Conservation (phyloP, 2,113 vertebrate genomes). For the Apaloderma vittatum region DNA sequence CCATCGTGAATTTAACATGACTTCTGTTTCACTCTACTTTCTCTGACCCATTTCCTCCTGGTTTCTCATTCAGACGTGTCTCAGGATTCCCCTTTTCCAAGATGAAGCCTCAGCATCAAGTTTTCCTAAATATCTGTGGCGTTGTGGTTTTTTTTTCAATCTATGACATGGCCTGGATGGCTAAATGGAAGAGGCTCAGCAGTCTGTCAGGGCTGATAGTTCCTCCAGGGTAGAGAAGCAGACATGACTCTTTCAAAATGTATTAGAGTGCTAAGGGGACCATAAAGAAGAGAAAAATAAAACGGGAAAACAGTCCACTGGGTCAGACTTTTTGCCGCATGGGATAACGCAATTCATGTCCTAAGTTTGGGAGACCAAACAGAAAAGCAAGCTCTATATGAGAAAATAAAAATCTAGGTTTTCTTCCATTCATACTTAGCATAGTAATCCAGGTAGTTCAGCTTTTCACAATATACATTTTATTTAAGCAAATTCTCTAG, state of each 20-base stretch:
- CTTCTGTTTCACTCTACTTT: neutral
- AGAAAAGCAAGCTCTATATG: neutral
- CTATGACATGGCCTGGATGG: slow-evolving; percentile 6
- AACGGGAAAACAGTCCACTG: neutral
- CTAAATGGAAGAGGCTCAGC: neutral
- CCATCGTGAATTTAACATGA: neutral
- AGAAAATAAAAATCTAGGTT: neutral
- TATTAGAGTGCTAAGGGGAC: neutral
- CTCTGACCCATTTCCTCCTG: neutral
- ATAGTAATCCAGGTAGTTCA: neutral
- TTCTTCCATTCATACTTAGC: neutral
- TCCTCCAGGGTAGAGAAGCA: neutral
- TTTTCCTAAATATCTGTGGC: neutral
- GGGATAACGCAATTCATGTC: neutral
- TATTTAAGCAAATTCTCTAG: neutral
- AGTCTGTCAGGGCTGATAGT: slow-evolving; percentile 14
- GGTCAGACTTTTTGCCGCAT: neutral
- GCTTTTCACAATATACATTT: neutral
- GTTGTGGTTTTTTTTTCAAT: neutral
- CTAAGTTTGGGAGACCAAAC: neutral
- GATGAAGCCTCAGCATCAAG: neutral
- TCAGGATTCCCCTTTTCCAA: neutral
- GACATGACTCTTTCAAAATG: slow-evolving; percentile 4
- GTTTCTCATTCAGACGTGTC: neutral
- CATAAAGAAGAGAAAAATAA: neutral